phyloP scores from a whole-genome alignment of 2,888 invertebrate genomes.

The Craniophora ligustri region DNA sequence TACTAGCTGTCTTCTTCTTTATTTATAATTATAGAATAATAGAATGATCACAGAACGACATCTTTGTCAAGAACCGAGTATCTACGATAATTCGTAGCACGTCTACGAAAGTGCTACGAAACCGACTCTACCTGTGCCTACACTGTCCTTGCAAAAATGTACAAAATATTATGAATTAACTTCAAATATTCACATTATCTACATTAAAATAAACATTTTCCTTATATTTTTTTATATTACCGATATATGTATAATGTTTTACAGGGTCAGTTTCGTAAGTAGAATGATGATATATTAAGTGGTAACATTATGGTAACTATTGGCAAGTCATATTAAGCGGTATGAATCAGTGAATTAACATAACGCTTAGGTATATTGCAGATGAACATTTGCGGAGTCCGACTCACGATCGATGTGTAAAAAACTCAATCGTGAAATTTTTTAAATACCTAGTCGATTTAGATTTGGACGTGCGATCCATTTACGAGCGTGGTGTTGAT shows the following conservation, averaged over 20 bases:
- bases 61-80: conserved; percentile 23
- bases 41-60: conserved; percentile 26
- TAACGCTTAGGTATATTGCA: conserved; percentile 42
- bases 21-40: too few species aligned
- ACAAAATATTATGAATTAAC: conserved; percentile 3
- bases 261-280: conserved; percentile 7
- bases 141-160: conserved; percentile 9
- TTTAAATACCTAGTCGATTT: conserved; percentile 60
- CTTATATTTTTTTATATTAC: background rate
- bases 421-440: conserved; percentile 62
- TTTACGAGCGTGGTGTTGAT: conserved; percentile 54
- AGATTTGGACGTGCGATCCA: conserved; percentile 61
- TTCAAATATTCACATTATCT: background rate
- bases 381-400: conserved; percentile 34
- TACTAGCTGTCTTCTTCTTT: conserved; percentile 31
- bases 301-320: too few species aligned
- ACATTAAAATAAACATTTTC: background rate
- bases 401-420: conserved; percentile 52
- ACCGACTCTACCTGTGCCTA: conserved; percentile 19
- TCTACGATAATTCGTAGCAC: conserved; percentile 77
- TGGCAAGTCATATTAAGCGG: conserved; percentile 22
- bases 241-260: too few species aligned
- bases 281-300: conserved; percentile 10
- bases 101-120: conserved; percentile 79
- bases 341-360: conserved; percentile 49